Percentiles rank a stretch among this genome's conserved stretches.
Conservation (phyloP, 2,888 invertebrate genomes). For the Chrysomela aeneicollis region DNA sequence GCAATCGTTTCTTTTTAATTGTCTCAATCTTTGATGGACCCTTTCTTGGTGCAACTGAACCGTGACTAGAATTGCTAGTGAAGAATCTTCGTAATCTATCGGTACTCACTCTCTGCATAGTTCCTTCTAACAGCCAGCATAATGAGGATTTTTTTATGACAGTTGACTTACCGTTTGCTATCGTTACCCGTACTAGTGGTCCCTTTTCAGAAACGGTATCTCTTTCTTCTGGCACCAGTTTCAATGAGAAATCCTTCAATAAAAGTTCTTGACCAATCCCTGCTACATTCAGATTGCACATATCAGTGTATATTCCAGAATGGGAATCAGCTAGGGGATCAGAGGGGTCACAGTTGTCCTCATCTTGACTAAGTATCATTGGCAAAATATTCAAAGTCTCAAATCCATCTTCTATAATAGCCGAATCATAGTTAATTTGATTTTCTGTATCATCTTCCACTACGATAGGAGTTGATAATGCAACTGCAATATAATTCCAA, state of each 20-base stretch:
- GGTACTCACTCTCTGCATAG: constrained; percentile 11
- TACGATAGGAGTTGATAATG: constrained; percentile 3
- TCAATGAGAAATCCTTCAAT: constrained; percentile 5
- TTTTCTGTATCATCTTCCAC: constrained; percentile 5
- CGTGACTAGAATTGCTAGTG: not conserved
- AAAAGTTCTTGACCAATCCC: constrained; percentile 10
- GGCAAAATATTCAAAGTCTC: constrained; percentile 4
- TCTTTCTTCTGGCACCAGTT: constrained; percentile 5
- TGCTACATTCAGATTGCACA: constrained; percentile 7
- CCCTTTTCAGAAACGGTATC: constrained; percentile 7
- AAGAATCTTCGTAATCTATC: constrained; percentile 17
- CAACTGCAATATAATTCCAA: constrained; percentile 1
- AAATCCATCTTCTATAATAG: not conserved
- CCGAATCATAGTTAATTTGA: not conserved
- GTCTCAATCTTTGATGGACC: not conserved
- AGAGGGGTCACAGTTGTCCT: not conserved
- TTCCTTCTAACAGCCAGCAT: constrained; percentile 16
- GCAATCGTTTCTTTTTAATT: not conserved
- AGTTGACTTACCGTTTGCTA: constrained; percentile 9
- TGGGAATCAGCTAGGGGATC: not conserved
- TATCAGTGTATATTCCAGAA: constrained; percentile 9
- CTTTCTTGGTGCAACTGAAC: not conserved
- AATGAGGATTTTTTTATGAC: constrained; percentile 12
- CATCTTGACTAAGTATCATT: not conserved
- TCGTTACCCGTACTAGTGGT: constrained; percentile 7